phyloP scores from a whole-genome alignment of 2,797 vertebrate genomes.

The Cynodonichthys magdalenae region DNA sequence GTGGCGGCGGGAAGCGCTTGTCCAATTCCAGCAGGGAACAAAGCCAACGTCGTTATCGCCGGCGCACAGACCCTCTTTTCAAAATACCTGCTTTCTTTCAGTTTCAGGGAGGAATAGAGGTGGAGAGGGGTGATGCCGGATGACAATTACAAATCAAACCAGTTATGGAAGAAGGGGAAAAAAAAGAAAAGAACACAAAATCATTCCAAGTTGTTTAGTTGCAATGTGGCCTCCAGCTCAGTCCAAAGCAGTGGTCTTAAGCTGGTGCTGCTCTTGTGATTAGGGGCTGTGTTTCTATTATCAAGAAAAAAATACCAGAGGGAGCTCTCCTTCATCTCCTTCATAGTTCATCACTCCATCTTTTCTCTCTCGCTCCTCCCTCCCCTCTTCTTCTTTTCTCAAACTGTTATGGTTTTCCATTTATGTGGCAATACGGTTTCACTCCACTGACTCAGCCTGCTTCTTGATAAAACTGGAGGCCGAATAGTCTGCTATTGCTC shows the following conservation, averaged over 20 bases:
- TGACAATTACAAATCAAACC: conserved; percentile 65
- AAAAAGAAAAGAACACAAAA: no score
- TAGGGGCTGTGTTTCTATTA: conserved; percentile 35
- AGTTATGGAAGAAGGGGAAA: not conserved
- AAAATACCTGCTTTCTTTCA: conserved; percentile 70
- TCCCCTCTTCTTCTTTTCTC: conserved; percentile 11
- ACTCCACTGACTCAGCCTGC: conserved; percentile 64
- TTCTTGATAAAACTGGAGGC: conserved; percentile 63
- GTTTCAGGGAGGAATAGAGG: conserved; percentile 25
- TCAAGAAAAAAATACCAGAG: conserved; percentile 25
- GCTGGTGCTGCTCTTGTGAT: conserved; percentile 21
- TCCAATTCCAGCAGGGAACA: conserved; percentile 71
- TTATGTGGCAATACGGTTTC: conserved; percentile 67
- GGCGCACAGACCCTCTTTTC: conserved; percentile 63
- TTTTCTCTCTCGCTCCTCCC: conserved; percentile 4
- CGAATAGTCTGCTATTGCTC: conserved; percentile 38
- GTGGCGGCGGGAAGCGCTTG: conserved; percentile 53
- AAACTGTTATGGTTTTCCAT: conserved; percentile 51
- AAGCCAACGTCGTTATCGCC: conserved; percentile 76
- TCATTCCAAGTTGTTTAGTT: conserved; percentile 35
- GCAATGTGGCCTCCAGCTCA: conserved; percentile 32
- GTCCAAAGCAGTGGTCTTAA: conserved; percentile 24
- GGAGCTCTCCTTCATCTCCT: conserved; percentile 38
- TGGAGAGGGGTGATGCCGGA: conserved; percentile 47
- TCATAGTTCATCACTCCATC: conserved; percentile 43